phyloP scores from a whole-genome alignment of 2,113 vertebrate genomes.

The Heterotilapia buettikoferi region DNA sequence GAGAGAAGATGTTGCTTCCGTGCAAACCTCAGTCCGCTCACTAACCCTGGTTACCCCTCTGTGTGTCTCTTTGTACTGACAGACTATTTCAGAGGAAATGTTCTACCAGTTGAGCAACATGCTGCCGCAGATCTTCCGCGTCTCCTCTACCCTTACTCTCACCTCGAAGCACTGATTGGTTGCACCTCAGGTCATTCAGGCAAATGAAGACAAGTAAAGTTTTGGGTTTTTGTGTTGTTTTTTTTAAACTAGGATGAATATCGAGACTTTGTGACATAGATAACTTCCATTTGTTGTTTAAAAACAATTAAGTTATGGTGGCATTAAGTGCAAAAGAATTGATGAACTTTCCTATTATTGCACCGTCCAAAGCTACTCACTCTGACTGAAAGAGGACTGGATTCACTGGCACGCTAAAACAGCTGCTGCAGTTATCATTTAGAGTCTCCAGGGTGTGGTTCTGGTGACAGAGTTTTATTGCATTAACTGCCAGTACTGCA shows the following conservation, averaged over 20 bases:
- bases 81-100: conserved; percentile 98
- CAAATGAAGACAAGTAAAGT: background rate
- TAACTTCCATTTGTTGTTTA: background rate
- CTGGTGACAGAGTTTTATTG: conserved; percentile 7
- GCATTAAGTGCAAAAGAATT: background rate
- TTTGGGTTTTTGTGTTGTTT: background rate
- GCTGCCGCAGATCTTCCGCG: conserved; percentile 98
- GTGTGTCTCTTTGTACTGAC: conserved; percentile 33
- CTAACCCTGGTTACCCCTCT: background rate
- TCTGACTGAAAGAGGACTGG: background rate
- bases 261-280: background rate
- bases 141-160: conserved; percentile 84
- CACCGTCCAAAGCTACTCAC: background rate
- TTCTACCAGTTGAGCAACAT: conserved; percentile 98
- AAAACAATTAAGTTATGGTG: background rate
- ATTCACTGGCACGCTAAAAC: background rate
- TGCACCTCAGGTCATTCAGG: background rate
- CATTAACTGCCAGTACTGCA: background rate
- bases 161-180: conserved; percentile 76
- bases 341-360: background rate
- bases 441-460: conserved; percentile 13
- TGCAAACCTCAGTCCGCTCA: background rate
- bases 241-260: background rate
- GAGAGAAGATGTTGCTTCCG: background rate
- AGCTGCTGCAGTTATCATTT: conserved; percentile 37